Evolutionary conservation across 2,888 invertebrate species (phyloP).

Genomic region (Gortyna flavago): DNA sequence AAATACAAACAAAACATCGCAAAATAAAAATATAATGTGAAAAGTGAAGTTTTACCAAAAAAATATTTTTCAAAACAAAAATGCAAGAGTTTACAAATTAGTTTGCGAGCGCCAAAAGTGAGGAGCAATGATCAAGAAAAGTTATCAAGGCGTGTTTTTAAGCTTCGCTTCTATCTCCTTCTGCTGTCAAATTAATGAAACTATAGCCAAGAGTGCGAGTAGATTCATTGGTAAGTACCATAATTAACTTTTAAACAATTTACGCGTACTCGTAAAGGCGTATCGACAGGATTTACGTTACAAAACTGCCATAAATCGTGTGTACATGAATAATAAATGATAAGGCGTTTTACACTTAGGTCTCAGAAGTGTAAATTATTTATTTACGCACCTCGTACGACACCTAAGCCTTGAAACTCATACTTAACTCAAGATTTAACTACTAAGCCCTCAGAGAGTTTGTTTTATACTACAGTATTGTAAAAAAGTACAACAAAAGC

Average conservation of each 20-base stretch:
- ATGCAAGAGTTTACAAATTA: slow-evolving; percentile 65
- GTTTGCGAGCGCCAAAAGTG: slow-evolving; percentile 66
- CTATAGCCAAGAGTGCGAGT: slow-evolving; percentile 87
- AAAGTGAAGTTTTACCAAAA: slow-evolving; percentile 56
- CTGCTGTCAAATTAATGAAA: slow-evolving; percentile 88
- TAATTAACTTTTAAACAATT: slow-evolving; percentile 33
- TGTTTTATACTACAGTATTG: slow-evolving; percentile 39
- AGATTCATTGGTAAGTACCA: slow-evolving; percentile 84
- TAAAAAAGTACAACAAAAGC: slow-evolving; percentile 41
- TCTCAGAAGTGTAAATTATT: slow-evolving; percentile 62
- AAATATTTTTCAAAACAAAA: slow-evolving; percentile 54
- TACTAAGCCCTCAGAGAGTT: slow-evolving; percentile 51
- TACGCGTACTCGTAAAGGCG: slow-evolving; percentile 28
- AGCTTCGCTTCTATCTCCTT: slow-evolving; percentile 88
- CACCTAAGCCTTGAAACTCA: slow-evolving; percentile 59
- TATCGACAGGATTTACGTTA: slow-evolving; percentile 51
- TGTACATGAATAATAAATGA: slow-evolving; percentile 63
- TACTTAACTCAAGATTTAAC: slow-evolving; percentile 60
- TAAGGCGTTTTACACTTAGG: slow-evolving; percentile 61
- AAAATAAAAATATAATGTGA: slow-evolving; percentile 57
- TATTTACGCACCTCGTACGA: slow-evolving; percentile 56
- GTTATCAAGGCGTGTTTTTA: slow-evolving; percentile 86
- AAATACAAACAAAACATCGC: slow-evolving; percentile 43
- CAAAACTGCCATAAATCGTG: slow-evolving; percentile 58
- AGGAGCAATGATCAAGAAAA: slow-evolving; percentile 85